These are phyloP conservation scores for Pterophyllum scalare DNA, from an alignment of 2,113 vertebrate genomes.

Conservation along the genomic window DNA sequence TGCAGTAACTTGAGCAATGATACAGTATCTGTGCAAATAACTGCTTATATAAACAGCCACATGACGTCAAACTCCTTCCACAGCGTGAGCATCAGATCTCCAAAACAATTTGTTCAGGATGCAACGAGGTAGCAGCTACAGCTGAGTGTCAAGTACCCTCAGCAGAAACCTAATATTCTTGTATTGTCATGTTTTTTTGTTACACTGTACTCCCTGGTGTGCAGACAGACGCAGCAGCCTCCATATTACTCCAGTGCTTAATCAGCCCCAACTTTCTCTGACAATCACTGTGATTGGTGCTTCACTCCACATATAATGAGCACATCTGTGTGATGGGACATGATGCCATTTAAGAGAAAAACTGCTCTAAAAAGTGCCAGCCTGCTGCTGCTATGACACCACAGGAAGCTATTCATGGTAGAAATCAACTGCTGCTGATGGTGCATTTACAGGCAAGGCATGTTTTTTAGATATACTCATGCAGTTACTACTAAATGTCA, in stretches of 20 bases:
- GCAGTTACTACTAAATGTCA: neutral
- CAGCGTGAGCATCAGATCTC: neutral
- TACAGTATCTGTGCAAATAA: neutral
- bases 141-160: slow-evolving; percentile 16
- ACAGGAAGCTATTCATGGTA: slow-evolving; percentile 13
- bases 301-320: slow-evolving; percentile 50
- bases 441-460: neutral
- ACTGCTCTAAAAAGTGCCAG: slow-evolving; percentile 22
- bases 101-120: slow-evolving; percentile 5
- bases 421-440: neutral
- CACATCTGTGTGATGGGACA: slow-evolving; percentile 58
- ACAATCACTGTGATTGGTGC: slow-evolving; percentile 59
- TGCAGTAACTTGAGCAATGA: neutral
- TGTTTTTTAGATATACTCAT: neutral
- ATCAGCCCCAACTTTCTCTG: slow-evolving; percentile 50
- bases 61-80: slow-evolving; percentile 5
- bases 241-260: slow-evolving; percentile 5
- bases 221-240: slow-evolving; percentile 18
- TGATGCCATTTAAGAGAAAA: slow-evolving; percentile 24
- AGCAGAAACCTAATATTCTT: neutral
- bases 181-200: slow-evolving; percentile 4
- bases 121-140: neutral
- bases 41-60: neutral
- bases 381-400: slow-evolving; percentile 8
- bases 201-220: neutral